phyloP scores from a whole-genome alignment of 1,140 invertebrate genomes.

The Tetragnatha versicolor region DNA sequence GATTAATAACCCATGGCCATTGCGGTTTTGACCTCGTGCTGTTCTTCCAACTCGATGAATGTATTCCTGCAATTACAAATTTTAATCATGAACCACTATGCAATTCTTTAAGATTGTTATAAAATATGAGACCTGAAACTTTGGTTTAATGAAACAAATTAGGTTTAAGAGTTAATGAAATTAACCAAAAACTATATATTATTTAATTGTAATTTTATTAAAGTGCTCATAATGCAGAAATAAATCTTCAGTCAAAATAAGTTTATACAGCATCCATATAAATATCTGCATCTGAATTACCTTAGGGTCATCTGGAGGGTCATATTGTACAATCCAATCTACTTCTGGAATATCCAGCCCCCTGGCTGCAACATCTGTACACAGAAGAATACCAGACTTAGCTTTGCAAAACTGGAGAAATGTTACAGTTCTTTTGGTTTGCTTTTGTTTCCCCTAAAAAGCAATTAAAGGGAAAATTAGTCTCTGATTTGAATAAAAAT shows the following conservation, averaged over 20 bases:
- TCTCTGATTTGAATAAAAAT: too few relatives aligned
- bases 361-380: slow-evolving; percentile 98
- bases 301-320: slow-evolving; percentile 99
- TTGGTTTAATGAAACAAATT: too few relatives aligned
- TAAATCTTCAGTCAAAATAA: too few relatives aligned
- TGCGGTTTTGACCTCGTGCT: slow-evolving; percentile 89
- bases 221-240: too few relatives aligned
- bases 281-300: slow-evolving; percentile 64
- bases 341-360: slow-evolving; percentile 95
- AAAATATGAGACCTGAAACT: too few relatives aligned
- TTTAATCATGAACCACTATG: too few relatives aligned
- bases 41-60: slow-evolving; percentile 92
- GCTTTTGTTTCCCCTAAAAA: slow-evolving; percentile 94
- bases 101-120: too few relatives aligned
- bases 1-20: slow-evolving; percentile 93
- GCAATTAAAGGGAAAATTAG: slow-evolving; percentile 4
- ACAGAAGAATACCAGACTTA: slow-evolving; percentile 88
- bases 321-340: slow-evolving; percentile 99
- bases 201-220: too few relatives aligned
- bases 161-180: too few relatives aligned
- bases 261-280: too few relatives aligned
- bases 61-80: slow-evolving; percentile 71
- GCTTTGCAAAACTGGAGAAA: slow-evolving; percentile 99
- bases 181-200: too few relatives aligned
- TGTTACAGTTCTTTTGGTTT: slow-evolving; percentile 94